phyloP scores from a whole-genome alignment of 1,140 invertebrate species.

The Frieseomelitta varia region DNA sequence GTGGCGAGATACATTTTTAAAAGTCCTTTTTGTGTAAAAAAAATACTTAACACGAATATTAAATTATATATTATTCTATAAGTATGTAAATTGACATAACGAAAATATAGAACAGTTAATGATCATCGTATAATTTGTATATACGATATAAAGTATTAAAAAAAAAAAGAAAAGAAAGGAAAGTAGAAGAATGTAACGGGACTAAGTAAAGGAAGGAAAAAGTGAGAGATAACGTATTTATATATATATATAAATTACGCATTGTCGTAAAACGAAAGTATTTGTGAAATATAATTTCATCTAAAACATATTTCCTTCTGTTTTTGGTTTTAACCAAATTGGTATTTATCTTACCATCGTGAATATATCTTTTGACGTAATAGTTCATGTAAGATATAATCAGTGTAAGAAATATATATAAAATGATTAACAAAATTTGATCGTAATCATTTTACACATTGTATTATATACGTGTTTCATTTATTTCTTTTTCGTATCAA shows the following conservation, averaged over 20 bases:
- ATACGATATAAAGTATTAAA: not conserved
- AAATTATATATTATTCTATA: not conserved
- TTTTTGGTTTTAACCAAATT: not conserved
- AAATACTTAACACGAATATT: slow-evolving; percentile 12
- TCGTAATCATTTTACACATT: no score
- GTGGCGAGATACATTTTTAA: slow-evolving; percentile 18
- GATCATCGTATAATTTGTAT: not conserved
- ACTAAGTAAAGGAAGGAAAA: not conserved
- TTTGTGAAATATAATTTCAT: slow-evolving; percentile 16
- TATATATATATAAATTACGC: not conserved
- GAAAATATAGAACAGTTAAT: slow-evolving; percentile 5
- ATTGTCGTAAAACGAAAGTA: slow-evolving; percentile 1
- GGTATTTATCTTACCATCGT: not conserved
- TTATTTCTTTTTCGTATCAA: no score
- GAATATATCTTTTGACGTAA: no score
- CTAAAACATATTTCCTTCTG: not conserved
- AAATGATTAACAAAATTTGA: no score
- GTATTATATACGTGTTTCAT: no score
- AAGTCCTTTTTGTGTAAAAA: slow-evolving; percentile 6
- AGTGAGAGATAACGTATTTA: not conserved
- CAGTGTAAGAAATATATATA: no score
- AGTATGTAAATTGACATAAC: slow-evolving; percentile 30
- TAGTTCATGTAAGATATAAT: no score
- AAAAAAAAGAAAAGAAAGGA: no score
- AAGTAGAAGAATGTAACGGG: no score